A percentile compares a stretch with the other conserved stretches of the same genome.
These are phyloP conservation scores for Caenorhabditis macrosperma DNA, from an alignment of 2,888 invertebrate genomes.

Conservation along the genomic window DNA sequence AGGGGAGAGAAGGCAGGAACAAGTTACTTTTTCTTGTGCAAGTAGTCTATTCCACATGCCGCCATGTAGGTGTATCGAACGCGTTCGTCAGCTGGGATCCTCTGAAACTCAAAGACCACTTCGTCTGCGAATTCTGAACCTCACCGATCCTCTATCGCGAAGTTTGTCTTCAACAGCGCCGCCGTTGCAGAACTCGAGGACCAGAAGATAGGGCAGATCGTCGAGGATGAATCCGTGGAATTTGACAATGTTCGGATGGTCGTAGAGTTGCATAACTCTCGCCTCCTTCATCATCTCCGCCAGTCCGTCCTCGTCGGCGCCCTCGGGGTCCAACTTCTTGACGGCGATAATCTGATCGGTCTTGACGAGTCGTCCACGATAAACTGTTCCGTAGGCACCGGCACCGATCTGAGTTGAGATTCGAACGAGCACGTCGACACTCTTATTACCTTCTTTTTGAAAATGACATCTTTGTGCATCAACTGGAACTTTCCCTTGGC, in stretches of 20 bases:
- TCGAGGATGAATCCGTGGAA: conserved; percentile 74
- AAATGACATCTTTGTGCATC: conserved; percentile 69
- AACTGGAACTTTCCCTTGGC: conserved; percentile 71
- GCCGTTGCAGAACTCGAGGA: conserved; percentile 74
- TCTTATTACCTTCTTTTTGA: conserved; percentile 55
- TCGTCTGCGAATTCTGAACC: conserved; percentile 13
- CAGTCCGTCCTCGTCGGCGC: conserved; percentile 63
- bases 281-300: conserved; percentile 77
- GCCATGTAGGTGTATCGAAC: conserved; percentile 54
- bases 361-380: conserved; percentile 66
- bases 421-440: neutral
- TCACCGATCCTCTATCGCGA: conserved; percentile 9
- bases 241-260: conserved; percentile 75
- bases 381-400: conserved; percentile 75
- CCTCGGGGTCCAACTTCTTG: conserved; percentile 61
- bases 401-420: conserved; percentile 65
- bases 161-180: conserved; percentile 61
- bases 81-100: conserved; percentile 46
- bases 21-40: conserved; percentile 68
- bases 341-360: conserved; percentile 59
- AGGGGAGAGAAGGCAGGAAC: neutral
- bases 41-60: conserved; percentile 71
- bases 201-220: conserved; percentile 71
- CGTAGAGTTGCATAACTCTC: conserved; percentile 75
- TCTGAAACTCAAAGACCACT: neutral